Evolutionary conservation across 2,888 invertebrate genomes (phyloP), one percentile per base, ranked within the genome.

Genomic region (Phymatocera aterrima): DNA sequence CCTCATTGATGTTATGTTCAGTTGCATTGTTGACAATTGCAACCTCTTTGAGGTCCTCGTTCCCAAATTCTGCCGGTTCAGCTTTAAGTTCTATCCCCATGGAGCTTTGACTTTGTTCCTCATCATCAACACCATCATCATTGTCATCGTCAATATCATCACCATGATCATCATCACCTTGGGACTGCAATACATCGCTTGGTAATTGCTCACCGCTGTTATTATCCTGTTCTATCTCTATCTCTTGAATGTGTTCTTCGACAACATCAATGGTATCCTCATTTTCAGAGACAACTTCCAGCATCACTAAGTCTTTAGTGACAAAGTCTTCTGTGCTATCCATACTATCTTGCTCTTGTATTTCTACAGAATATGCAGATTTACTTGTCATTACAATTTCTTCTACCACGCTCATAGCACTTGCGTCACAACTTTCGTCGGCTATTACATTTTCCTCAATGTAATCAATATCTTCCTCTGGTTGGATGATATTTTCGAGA

Each of bases 251-350:
- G 15, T 46, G 6, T 12, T 68, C 68, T 24, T n/a, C 68, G 46
- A 77, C 72, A 6, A 77, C 37, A 31, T 43, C 46, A 5, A 61
- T 18, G 2, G 43, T n/a, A 12, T 24, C 31, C 2, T 74, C 18
- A 57, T 78, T 77, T 10, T 18, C 21, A 31, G 10, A 28, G 46
- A 34, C 65, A 28, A 82, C 54, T 34, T 78, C 79, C 61, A 77
- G 79, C 54, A 83, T 81, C 12, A 81, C 78, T 15, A 79, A 80
- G 70, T 83, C 82, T 21, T 79, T 79, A 0, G 79, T 70, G 12
- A 75, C 34, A 34, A 72, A 68, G 21, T 79, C 79, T 12, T 68
- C 34, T 6, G 31, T 37, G 12, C 68, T 60, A n/a, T 61, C 61
- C 12, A 64, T 51, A 2, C 51, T 51, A n/a, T 61, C 43, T 37